phyloP scores from a whole-genome alignment of 1,140 invertebrate species.

The Drosophila lacertosa region DNA sequence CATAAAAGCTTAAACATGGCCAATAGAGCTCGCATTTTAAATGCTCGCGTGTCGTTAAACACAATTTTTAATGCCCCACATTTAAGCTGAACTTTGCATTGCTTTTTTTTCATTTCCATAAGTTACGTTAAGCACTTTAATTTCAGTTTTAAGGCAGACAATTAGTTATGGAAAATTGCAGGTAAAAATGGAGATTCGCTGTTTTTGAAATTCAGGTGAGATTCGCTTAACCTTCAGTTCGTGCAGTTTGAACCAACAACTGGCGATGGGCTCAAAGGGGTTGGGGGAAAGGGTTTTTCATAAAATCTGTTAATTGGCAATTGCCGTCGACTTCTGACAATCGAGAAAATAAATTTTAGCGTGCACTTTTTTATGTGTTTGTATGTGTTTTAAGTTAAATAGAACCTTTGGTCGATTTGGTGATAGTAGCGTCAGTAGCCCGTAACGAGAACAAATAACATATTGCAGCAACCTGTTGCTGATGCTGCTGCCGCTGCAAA shows the following conservation, averaged over 20 bases:
- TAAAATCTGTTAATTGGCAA: constrained; percentile 20
- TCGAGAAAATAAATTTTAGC: neutral
- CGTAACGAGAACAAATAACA: constrained; percentile 28
- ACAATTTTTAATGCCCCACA: neutral
- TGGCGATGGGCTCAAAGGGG: no score
- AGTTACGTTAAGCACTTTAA: no score
- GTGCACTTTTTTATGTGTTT: neutral
- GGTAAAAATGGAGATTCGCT: no score
- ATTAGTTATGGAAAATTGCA: neutral
- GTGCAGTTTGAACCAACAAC: constrained; percentile 4
- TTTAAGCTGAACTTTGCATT: neutral
- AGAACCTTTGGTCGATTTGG: constrained; percentile 40
- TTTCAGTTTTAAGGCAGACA: neutral
- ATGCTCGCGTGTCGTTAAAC: neutral
- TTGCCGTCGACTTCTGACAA: constrained; percentile 6
- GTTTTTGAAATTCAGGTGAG: neutral
- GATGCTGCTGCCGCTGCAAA: constrained; percentile 3
- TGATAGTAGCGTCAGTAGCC: constrained; percentile 22
- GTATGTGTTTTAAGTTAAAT: constrained; percentile 12
- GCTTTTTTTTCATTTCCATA: neutral
- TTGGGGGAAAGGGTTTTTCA: neutral
- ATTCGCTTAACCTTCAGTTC: neutral
- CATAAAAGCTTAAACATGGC: neutral
- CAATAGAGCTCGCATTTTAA: neutral
- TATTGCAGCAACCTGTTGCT: no score